Conservation (phyloP, 1,140 invertebrate genomes). For the Adoxophyes honmai region DNA sequence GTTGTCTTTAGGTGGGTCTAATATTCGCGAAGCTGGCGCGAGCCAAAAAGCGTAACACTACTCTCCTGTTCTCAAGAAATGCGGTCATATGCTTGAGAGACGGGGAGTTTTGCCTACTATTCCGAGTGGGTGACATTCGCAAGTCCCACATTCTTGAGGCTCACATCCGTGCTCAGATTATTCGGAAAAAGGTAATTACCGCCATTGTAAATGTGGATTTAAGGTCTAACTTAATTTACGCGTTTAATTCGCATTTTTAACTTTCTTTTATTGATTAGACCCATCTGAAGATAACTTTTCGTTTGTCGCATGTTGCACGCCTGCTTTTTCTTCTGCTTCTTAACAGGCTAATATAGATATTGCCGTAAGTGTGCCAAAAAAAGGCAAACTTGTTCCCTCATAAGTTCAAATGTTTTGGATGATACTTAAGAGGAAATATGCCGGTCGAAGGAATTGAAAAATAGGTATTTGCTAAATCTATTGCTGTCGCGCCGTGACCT, state of each 20-base stretch:
- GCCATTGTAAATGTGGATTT: constrained; percentile 19
- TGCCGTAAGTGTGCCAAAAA: no score
- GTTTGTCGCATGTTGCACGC: constrained; percentile 1
- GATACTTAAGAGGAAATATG: no score
- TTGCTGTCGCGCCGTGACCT: no score
- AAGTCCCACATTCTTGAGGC: constrained; percentile 78
- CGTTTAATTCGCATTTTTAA: constrained; percentile 16
- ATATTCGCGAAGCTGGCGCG: constrained; percentile 77
- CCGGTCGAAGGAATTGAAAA: no score
- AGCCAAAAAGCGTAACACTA: constrained; percentile 76
- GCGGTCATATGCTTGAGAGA: constrained; percentile 76
- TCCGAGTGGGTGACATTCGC: constrained; percentile 76
- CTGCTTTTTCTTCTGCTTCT: constrained; percentile 18
- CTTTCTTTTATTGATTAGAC: constrained; percentile 31
- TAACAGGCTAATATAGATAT: constrained; percentile 5
- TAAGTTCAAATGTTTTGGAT: not conserved
- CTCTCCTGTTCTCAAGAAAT: constrained; percentile 73
- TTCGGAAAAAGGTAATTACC: constrained; percentile 71
- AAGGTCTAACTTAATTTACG: constrained; percentile 19
- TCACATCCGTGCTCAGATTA: constrained; percentile 74
- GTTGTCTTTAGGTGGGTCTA: constrained; percentile 78
- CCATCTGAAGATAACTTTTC: constrained; percentile 42
- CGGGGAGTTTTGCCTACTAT: constrained; percentile 74
- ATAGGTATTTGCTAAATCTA: no score
- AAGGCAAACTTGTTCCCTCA: no score